These are phyloP conservation scores for Diglossa brunneiventris DNA, from an alignment of 2,113 vertebrate genomes.

Conservation along the genomic window DNA sequence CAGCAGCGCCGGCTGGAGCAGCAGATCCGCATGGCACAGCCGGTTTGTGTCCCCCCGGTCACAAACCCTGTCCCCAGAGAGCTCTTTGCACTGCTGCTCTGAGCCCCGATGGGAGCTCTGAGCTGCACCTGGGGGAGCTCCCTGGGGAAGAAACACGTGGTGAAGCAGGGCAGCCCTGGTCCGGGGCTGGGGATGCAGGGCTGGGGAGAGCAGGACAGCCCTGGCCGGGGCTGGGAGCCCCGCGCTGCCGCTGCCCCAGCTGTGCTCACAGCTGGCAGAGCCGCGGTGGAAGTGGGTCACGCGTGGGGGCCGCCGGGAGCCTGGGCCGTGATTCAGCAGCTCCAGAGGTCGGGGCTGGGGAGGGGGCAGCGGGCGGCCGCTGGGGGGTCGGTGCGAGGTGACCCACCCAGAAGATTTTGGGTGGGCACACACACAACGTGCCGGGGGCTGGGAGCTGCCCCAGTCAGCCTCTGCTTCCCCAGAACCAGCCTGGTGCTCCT, in stretches of 20 bases:
- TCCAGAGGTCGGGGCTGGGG: background rate
- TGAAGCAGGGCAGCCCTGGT: background rate
- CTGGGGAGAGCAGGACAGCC: background rate
- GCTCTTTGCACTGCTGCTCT: background rate
- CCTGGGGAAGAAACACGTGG: background rate
- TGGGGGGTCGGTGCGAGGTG: background rate
- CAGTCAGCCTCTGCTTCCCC: background rate
- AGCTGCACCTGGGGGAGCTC: background rate
- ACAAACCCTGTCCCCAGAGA: background rate
- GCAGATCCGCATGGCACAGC: accelerated
- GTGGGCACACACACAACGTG: accelerated
- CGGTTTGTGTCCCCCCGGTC: background rate
- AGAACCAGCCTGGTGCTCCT: background rate
- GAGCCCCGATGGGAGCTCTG: accelerated
- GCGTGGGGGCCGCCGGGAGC: slow-evolving; percentile 31
- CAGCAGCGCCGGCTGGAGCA: background rate
- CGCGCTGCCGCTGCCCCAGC: background rate
- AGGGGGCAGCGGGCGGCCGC: accelerated
- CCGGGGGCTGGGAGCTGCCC: background rate
- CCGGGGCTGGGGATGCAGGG: background rate
- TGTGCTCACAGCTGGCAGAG: background rate
- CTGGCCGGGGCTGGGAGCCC: background rate
- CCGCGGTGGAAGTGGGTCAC: slow-evolving; percentile 59
- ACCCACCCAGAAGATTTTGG: background rate
- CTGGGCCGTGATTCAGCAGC: slow-evolving; percentile 37